Evolutionary conservation across 1,140 invertebrate genomes (phyloP).

Genomic region (Drosophila melanica): DNA sequence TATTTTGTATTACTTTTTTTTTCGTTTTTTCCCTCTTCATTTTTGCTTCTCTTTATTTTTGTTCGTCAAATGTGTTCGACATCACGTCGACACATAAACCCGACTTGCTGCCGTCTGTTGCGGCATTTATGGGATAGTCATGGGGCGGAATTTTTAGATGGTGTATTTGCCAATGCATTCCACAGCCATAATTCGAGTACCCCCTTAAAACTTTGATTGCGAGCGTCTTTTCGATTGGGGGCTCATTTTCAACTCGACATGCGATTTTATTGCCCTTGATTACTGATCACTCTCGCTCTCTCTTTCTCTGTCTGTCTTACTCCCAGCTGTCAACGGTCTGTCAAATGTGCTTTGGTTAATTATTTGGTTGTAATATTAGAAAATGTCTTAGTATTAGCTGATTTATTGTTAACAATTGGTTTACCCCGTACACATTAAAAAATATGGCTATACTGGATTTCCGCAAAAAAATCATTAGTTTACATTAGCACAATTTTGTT

Average conservation of each 20-base stretch:
- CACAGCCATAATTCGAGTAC: slow-evolving; percentile 1
- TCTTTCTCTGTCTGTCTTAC: neutral
- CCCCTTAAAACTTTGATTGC: neutral
- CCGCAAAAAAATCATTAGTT: too few relatives aligned
- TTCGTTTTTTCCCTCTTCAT: slow-evolving; percentile 16
- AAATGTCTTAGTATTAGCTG: too few relatives aligned
- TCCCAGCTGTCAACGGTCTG: neutral
- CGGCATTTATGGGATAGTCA: slow-evolving; percentile 36
- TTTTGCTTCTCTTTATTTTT: slow-evolving; percentile 7
- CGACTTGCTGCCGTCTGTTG: slow-evolving; percentile 15
- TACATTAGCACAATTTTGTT: too few relatives aligned
- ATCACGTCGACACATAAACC: slow-evolving; percentile 65
- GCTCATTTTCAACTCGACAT: neutral
- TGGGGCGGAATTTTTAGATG: slow-evolving; percentile 37
- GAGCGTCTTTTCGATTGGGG: neutral
- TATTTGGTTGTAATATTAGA: neutral
- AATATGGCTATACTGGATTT: too few relatives aligned
- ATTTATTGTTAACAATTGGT: too few relatives aligned
- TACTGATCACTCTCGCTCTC: slow-evolving; percentile 1
- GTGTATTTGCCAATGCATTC: slow-evolving; percentile 18
- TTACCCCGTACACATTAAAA: too few relatives aligned
- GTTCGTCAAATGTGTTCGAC: slow-evolving; percentile 60
- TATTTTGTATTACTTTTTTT: slow-evolving; percentile 6
- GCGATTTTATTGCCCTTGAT: slow-evolving; percentile 4
- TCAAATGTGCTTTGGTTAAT: neutral